phyloP scores from a whole-genome alignment of 2,797 vertebrate species.

The Sebastes itinus region DNA sequence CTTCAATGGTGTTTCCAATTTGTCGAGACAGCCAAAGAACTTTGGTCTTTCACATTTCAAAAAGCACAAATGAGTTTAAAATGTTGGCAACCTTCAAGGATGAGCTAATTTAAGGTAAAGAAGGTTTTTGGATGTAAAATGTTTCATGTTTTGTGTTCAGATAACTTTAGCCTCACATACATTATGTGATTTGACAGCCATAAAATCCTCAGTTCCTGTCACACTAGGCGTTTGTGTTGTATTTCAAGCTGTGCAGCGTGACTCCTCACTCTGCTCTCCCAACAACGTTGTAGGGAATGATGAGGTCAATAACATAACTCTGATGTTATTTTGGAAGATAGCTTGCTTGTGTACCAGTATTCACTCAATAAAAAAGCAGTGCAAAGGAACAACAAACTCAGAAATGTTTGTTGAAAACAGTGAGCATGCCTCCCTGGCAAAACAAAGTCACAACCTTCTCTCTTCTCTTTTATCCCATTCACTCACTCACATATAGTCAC shows the following conservation, averaged over 20 bases:
- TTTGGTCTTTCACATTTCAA: constrained; percentile 80
- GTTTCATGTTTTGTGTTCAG: constrained; percentile 10
- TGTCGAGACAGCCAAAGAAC: constrained; percentile 67
- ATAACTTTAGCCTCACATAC: constrained; percentile 12
- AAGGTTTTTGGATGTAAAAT: constrained; percentile 26
- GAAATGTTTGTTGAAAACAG: constrained; percentile 73
- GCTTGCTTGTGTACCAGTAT: constrained; percentile 67
- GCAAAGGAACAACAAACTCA: constrained; percentile 76
- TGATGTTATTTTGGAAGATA: constrained; percentile 76
- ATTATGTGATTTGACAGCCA: constrained; percentile 14
- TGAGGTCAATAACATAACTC: constrained; percentile 69
- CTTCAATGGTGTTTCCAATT: constrained; percentile 60
- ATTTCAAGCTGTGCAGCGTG: constrained; percentile 49
- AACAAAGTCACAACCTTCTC: constrained; percentile 28
- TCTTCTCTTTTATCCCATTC: constrained; percentile 42
- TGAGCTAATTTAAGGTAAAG: constrained; percentile 42
- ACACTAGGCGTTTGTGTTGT: constrained; percentile 22
- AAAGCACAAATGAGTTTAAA: constrained; percentile 64
- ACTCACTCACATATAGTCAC: constrained; percentile 47
- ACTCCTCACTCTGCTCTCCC: constrained; percentile 45
- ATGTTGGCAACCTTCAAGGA: constrained; percentile 65
- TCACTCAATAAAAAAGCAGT: constrained; percentile 69
- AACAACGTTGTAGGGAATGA: constrained; percentile 44
- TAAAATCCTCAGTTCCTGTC: constrained; percentile 30
- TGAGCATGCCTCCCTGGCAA: constrained; percentile 56